Conservation (phyloP, 2,113 vertebrate genomes). For the Muntiacus muntjak region DNA sequence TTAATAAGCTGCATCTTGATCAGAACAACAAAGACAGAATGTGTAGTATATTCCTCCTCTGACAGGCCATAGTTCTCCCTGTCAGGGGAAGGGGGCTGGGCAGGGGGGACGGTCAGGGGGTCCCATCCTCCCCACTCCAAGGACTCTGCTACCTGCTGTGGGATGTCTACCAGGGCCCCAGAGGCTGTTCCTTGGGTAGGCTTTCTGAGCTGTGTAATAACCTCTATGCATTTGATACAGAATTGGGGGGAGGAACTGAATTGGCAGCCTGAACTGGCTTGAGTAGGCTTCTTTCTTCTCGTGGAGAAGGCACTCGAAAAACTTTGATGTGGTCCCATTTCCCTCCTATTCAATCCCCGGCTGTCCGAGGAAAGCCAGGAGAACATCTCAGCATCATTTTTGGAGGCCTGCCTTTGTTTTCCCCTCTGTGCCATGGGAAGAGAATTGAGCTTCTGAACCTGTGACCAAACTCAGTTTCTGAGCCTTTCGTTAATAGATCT, state of each 20-base stretch:
- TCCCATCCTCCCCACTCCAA: not conserved
- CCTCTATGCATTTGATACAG: not conserved
- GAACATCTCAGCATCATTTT: not conserved
- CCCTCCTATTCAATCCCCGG: not conserved
- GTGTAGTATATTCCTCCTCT: conserved; percentile 17
- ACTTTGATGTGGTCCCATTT: not conserved
- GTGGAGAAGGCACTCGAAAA: not conserved
- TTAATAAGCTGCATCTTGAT: conserved; percentile 63
- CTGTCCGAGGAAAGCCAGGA: not conserved
- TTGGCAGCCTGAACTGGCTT: not conserved
- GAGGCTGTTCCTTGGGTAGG: not conserved
- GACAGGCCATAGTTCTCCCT: conserved; percentile 46
- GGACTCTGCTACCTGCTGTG: not conserved
- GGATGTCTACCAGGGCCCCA: not conserved
- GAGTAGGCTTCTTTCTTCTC: not conserved
- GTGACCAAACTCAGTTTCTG: not conserved
- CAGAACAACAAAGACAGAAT: conserved; percentile 25
- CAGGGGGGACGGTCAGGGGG: not conserved
- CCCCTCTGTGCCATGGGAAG: not conserved
- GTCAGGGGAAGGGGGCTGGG: not conserved
- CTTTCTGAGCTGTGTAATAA: not conserved
- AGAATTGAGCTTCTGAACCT: not conserved
- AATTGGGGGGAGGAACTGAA: not conserved
- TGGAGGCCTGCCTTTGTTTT: not conserved
- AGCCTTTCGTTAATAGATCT: not conserved